Conservation (phyloP, 2,113 vertebrate species). For the Nycticorax nycticorax region DNA sequence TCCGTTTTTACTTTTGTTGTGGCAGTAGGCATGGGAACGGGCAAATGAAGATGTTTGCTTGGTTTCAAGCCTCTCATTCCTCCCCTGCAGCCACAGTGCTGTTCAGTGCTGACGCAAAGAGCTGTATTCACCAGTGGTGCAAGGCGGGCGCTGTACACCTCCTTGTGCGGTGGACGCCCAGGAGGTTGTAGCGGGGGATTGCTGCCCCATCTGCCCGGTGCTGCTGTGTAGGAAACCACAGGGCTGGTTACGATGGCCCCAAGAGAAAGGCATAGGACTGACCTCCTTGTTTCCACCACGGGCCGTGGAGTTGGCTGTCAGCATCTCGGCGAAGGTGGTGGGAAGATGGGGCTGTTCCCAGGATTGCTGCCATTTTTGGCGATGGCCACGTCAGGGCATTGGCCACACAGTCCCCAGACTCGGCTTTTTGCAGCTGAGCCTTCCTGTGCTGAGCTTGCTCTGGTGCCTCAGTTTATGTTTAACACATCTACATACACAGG, state of each 20-base stretch:
- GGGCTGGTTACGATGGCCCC: background rate
- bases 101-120: background rate
- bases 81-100: background rate
- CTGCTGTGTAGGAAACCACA: background rate
- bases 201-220: too few species aligned
- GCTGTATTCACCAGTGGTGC: background rate
- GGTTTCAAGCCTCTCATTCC: background rate
- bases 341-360: background rate
- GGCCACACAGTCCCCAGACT: background rate
- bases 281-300: background rate
- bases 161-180: fast-evolving
- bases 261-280: fast-evolving
- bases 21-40: background rate
- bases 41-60: background rate
- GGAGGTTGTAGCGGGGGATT: background rate
- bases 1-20: background rate
- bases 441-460: background rate
- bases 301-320: background rate
- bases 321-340: fast-evolving
- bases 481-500: background rate
- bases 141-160: fast-evolving
- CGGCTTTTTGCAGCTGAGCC: background rate
- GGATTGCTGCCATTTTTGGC: background rate
- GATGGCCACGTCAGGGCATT: background rate
- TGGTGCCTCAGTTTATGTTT: background rate